A percentile compares a stretch with the other conserved stretches of the same genome.
These are phyloP conservation scores for Notarius lentiginosus DNA, from an alignment of 2,113 vertebrate species.

Conservation along the genomic window DNA sequence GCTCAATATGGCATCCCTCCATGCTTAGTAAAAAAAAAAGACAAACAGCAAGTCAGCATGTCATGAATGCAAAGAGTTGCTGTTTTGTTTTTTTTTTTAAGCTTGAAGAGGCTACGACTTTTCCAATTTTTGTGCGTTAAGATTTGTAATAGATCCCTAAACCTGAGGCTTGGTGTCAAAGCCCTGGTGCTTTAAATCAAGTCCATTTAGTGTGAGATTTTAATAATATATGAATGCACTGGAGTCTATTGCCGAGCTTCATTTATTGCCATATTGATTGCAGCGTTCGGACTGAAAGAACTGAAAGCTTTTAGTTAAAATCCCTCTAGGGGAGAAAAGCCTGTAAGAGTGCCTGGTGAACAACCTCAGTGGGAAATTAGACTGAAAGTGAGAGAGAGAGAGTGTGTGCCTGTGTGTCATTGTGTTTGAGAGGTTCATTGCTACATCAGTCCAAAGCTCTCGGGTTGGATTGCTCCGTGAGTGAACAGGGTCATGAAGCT, in stretches of 20 bases:
- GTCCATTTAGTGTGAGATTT: conserved; percentile 53
- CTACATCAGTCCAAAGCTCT: conserved; percentile 41
- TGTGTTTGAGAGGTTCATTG: conserved; percentile 19
- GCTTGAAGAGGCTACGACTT: background rate
- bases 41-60: background rate
- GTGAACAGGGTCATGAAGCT: conserved; percentile 13
- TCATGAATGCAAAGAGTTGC: background rate
- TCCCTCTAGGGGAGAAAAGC: conserved; percentile 34
- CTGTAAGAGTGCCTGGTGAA: conserved; percentile 39
- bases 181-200: conserved; percentile 44
- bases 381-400: conserved; percentile 17
- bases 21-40: background rate
- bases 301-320: conserved; percentile 29
- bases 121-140: conserved; percentile 25
- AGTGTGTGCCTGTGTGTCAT: background rate
- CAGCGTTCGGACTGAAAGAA: conserved; percentile 14
- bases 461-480: conserved; percentile 34
- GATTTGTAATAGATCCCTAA: conserved; percentile 39
- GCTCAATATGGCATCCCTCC: background rate
- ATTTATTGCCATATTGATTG: conserved; percentile 52
- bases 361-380: conserved; percentile 42
- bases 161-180: conserved; percentile 42
- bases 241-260: conserved; percentile 53
- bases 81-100: conserved; percentile 1
- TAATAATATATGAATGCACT: conserved; percentile 58